phyloP scores from a whole-genome alignment of 2,113 vertebrate genomes.

The Pomatostomus ruficeps region DNA sequence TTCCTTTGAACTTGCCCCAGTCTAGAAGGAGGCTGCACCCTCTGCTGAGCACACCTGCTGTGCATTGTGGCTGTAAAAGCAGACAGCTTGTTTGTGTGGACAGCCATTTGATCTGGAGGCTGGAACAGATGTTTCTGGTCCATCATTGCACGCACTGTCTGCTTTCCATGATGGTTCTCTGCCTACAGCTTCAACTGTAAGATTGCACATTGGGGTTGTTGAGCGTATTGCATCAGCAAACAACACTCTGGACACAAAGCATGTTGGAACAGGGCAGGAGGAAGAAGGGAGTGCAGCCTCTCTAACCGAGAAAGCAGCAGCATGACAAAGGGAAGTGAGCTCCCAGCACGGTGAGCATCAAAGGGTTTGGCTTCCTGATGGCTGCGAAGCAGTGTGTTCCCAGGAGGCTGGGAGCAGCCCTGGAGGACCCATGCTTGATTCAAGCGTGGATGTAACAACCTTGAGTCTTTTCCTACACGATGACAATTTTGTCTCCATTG shows the following conservation, averaged over 20 bases:
- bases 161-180: not conserved
- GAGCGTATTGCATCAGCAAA: not conserved
- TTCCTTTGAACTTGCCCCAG: not conserved
- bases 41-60: not conserved
- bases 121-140: not conserved
- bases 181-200: not conserved
- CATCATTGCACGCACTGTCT: not conserved
- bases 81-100: not conserved
- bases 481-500: not conserved
- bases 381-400: not conserved
- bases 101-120: not conserved
- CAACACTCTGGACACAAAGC: not conserved
- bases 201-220: not conserved
- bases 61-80: not conserved
- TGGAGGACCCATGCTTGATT: not conserved
- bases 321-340: not conserved
- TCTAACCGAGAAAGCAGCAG: not conserved
- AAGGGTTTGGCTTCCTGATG: not conserved
- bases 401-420: not conserved
- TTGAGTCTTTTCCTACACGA: not conserved
- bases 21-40: not conserved
- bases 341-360: accelerated
- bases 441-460: not conserved
- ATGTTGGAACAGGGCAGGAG: not conserved
- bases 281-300: not conserved